These are phyloP conservation scores for Nysson spinosus DNA, from an alignment of 2,888 invertebrate genomes.

Conservation along the genomic window DNA sequence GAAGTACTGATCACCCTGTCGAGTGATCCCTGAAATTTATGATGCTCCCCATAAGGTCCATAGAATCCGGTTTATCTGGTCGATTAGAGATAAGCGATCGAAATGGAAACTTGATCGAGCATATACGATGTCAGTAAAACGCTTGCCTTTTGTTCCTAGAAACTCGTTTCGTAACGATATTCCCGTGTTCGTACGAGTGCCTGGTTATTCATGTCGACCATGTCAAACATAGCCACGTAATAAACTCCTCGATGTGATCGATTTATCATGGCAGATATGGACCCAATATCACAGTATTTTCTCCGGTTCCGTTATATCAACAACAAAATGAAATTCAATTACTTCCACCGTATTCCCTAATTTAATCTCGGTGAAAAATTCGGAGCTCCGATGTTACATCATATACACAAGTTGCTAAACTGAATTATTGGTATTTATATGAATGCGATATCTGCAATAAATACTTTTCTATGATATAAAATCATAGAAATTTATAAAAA, in stretches of 20 bases:
- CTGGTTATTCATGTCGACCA: constrained; percentile 33
- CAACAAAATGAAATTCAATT: too few relatives aligned
- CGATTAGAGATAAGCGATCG: constrained; percentile 16
- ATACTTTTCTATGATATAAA: too few relatives aligned
- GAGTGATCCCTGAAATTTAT: neutral
- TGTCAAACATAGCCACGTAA: constrained; percentile 13
- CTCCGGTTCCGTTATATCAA: too few relatives aligned
- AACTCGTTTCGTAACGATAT: constrained; percentile 5
- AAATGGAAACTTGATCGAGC: constrained; percentile 5
- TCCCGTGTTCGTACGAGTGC: neutral
- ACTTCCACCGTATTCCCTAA: too few relatives aligned
- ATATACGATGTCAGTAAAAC: neutral
- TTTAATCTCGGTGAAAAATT: too few relatives aligned
- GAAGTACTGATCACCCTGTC: neutral
- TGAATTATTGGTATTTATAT: too few relatives aligned
- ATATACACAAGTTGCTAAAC: too few relatives aligned
- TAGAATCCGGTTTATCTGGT: neutral
- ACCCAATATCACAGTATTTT: neutral
- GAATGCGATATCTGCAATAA: too few relatives aligned
- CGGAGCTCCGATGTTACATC: too few relatives aligned
- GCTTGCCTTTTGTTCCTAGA: constrained; percentile 3
- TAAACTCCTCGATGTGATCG: constrained; percentile 20
- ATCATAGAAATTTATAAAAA: too few relatives aligned
- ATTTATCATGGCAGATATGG: constrained; percentile 16
- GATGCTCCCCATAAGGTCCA: neutral